A percentile compares a stretch with the other conserved stretches of the same genome.
phyloP scores from a whole-genome alignment of 2,113 vertebrate genomes.

The Riparia riparia region DNA sequence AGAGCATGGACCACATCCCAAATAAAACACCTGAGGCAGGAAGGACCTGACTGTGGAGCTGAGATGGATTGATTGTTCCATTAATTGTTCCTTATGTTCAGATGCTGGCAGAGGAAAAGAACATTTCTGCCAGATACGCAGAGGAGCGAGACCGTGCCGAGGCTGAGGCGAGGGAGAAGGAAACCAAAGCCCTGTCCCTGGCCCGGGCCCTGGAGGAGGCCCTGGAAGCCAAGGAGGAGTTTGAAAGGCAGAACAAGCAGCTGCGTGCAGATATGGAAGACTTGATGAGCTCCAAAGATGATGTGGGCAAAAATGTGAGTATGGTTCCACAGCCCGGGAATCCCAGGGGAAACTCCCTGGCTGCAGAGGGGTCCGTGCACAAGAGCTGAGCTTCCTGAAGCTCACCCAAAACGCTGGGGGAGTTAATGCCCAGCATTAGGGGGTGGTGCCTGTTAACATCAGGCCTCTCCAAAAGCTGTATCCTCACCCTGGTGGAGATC shows the following conservation, averaged over 20 bases:
- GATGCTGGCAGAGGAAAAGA: constrained; percentile 97
- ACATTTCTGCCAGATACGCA: constrained; percentile 89
- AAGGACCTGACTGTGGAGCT: not conserved
- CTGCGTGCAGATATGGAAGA: constrained; percentile 96
- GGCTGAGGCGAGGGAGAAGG: constrained; percentile 95
- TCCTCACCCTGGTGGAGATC: not conserved
- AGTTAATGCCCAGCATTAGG: not conserved
- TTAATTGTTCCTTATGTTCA: constrained; percentile 23
- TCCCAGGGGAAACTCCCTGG: not conserved
- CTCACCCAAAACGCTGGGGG: not conserved
- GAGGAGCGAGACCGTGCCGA: constrained; percentile 95
- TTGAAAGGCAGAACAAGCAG: constrained; percentile 95
- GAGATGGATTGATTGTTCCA: not conserved
- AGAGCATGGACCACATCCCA: not conserved
- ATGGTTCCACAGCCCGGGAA: not conserved
- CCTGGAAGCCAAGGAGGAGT: constrained; percentile 92
- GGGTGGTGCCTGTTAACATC: not conserved
- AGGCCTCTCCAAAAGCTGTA: not conserved
- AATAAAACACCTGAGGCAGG: not conserved
- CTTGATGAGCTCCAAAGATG: constrained; percentile 97
- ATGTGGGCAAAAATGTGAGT: constrained; percentile 96
- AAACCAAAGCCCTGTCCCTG: constrained; percentile 93
- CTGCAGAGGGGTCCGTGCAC: not conserved
- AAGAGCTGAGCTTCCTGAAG: not conserved
- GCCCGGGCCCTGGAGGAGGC: constrained; percentile 92